Evolutionary conservation across 2,888 invertebrate species (phyloP).

Genomic region (Fabriciana adippe): DNA sequence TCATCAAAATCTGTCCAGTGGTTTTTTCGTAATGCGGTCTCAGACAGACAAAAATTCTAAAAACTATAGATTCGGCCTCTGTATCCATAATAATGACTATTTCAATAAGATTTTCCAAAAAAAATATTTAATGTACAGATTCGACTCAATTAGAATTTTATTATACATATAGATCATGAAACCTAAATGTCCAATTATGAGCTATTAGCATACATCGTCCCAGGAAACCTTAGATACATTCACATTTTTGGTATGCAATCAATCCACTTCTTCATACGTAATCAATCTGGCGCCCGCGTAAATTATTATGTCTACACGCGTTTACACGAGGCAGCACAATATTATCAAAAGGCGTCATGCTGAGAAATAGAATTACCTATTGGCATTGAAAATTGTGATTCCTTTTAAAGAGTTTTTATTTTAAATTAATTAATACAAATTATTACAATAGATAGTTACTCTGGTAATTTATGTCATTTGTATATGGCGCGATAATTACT

Average conservation of each 20-base stretch:
- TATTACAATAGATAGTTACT: too few relatives aligned
- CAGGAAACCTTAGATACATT: neutral
- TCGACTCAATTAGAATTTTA: too few relatives aligned
- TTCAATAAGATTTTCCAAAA: too few relatives aligned
- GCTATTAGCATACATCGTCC: neutral
- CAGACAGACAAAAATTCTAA: too few relatives aligned
- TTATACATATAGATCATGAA: too few relatives aligned
- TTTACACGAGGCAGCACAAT: conserved; percentile 23
- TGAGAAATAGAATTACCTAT: conserved; percentile 28
- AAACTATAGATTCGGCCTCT: too few relatives aligned
- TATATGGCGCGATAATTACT: neutral
- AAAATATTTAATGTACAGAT: too few relatives aligned
- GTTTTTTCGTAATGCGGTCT: too few relatives aligned
- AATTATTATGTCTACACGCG: conserved; percentile 36
- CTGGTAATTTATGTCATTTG: neutral
- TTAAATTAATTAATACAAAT: conserved; percentile 1
- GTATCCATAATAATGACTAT: too few relatives aligned
- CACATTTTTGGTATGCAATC: conserved; percentile 30
- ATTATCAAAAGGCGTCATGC: conserved; percentile 29
- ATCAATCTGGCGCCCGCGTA: conserved; percentile 36
- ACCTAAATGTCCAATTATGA: neutral
- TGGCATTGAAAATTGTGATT: conserved; percentile 9
- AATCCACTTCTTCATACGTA: conserved; percentile 25
- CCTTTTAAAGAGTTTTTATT: conserved; percentile 19
- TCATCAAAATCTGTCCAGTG: too few relatives aligned